These are phyloP conservation scores for Lineus longissimus DNA, from an alignment of 1,140 invertebrate genomes.

Conservation along the genomic window DNA sequence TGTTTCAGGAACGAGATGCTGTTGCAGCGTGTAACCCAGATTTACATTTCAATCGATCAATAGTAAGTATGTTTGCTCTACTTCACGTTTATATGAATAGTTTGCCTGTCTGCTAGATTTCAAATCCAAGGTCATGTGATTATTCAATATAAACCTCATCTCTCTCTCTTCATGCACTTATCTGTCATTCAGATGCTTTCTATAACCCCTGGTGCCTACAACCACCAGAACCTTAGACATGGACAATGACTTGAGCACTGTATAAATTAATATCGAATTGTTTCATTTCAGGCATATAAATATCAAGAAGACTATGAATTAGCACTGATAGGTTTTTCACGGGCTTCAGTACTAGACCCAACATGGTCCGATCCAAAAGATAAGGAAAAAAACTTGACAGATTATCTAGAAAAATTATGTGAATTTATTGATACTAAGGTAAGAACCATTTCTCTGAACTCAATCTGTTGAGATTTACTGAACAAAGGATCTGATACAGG, in stretches of 20 bases:
- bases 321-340: constrained; percentile 67
- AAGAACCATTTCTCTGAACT: background rate
- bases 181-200: too few relatives aligned
- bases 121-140: too few relatives aligned
- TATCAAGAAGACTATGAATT: constrained; percentile 74
- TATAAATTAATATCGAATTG: too few relatives aligned
- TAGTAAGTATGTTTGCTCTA: constrained; percentile 59
- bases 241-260: too few relatives aligned
- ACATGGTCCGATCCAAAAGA: constrained; percentile 66
- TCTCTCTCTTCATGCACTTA: too few relatives aligned
- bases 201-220: too few relatives aligned
- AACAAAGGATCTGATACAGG: too few relatives aligned
- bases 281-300: constrained; percentile 63
- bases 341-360: constrained; percentile 68
- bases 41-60: constrained; percentile 80
- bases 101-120: too few relatives aligned
- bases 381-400: constrained; percentile 63
- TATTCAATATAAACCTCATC: too few relatives aligned
- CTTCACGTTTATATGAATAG: too few relatives aligned
- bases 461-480: background rate
- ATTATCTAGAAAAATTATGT: constrained; percentile 66
- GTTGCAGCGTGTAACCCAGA: constrained; percentile 71
- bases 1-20: constrained; percentile 68
- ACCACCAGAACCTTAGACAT: too few relatives aligned
- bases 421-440: constrained; percentile 64